Base-by-base conservation (phyloP, 2,113 vertebrate species). In the Anhinga rufa region DNA sequence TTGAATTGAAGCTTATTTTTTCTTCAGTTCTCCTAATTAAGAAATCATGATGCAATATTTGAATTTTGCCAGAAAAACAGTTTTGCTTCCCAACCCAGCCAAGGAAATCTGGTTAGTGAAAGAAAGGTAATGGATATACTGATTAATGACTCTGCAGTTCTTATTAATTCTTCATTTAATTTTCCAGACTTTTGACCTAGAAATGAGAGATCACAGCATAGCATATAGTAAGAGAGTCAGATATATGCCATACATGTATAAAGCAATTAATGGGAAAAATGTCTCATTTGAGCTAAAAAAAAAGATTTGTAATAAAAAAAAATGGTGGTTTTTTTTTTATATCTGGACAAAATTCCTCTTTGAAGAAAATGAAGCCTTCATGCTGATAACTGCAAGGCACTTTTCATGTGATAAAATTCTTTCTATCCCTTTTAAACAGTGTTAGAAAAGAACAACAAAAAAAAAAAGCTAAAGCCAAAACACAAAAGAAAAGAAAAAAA, bases 81-180 rank as follows among this genome's bases (percentile, higher is more conserved):
- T 64, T 81, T 87, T 64, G 1, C 15, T 21, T 77, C 2, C 9
- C 0, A 3, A 2, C 5, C 4, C 9, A 7, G 6, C 6, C 4
- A 4, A 32, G 7, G 15, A 60, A 65, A 55, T 48, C 9, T 64
- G 3, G 1, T 51, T 74, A 65, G 21, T 65, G 5, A 60, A 81
- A 69, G 5, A 61, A 74, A 48, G 4, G 9, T 49, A 82, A 70
- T 21, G 9, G n/a, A 15, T 20, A 5, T 42, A 46, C 5, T 55
- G 38, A 65, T 51, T 55, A 55, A 46, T 15, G 18, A 51, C 32
- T 81, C 3, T 42, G n/a, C 14, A 38, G 22, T 34, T 88, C 26
- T 82, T 71, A 36, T 1, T 78, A 57, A 70, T 38, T 84, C 13
- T 85, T 90, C 9, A 52, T 61, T 57, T 78, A 60, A 17, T 70